Percentiles rank a stretch among this genome's conserved stretches.
Conservation (phyloP, 2,888 invertebrate genomes). For the Drosophila suboccidentalis region DNA sequence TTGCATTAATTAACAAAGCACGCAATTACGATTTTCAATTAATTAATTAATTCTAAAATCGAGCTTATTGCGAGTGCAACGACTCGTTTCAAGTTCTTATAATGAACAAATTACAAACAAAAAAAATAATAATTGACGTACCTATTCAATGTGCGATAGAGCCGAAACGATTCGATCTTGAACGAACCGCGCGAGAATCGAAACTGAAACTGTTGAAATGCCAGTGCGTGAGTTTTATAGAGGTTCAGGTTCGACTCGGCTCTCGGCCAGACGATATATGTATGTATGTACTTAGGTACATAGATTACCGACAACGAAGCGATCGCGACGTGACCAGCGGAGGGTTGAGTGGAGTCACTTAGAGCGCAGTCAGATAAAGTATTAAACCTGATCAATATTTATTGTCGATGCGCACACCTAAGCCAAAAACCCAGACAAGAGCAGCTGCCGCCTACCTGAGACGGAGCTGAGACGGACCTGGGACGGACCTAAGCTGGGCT, state of each 20-base stretch:
- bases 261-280: slow-evolving; percentile 13
- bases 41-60: slow-evolving; percentile 38
- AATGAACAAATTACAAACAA: background rate
- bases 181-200: slow-evolving; percentile 49
- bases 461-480: slow-evolving; percentile 22
- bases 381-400: slow-evolving; percentile 57
- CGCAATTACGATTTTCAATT: slow-evolving; percentile 36
- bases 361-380: slow-evolving; percentile 47
- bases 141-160: slow-evolving; percentile 26
- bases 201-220: slow-evolving; percentile 64
- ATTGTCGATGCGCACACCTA: slow-evolving; percentile 38
- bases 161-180: slow-evolving; percentile 57
- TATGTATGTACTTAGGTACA: too few relatives aligned
- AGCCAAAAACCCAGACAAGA: slow-evolving; percentile 8
- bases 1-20: slow-evolving; percentile 12
- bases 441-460: slow-evolving; percentile 18
- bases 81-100: slow-evolving; percentile 38
- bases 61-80: slow-evolving; percentile 31
- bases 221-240: slow-evolving; percentile 64
- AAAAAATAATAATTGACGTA: slow-evolving; percentile 46
- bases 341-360: slow-evolving; percentile 25
- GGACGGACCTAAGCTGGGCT: slow-evolving; percentile 27
- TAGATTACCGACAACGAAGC: slow-evolving; percentile 10
- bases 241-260: slow-evolving; percentile 8
- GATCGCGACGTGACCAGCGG: slow-evolving; percentile 52